Percentiles rank a stretch among this genome's conserved stretches.
Conservation (phyloP, 2,888 invertebrate species). For the Drosophila limbata region DNA sequence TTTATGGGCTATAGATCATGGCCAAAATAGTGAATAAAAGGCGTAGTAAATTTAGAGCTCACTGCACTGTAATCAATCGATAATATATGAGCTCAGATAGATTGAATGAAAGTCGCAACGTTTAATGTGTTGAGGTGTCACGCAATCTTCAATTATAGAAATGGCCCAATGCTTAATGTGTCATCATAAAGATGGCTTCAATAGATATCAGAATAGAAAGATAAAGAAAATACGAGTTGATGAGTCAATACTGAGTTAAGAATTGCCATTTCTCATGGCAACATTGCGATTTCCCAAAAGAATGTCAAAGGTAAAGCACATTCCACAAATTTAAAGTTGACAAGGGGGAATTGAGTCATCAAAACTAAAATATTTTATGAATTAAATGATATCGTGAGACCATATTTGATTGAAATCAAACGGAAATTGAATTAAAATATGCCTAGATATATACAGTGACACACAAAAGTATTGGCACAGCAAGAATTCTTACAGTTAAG, state of each 20-base stretch:
- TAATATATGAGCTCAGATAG: slow-evolving; percentile 20
- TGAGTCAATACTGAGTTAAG: slow-evolving; percentile 39
- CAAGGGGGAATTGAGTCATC: slow-evolving; percentile 14
- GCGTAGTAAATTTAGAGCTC: not conserved
- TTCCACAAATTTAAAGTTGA: slow-evolving; percentile 7
- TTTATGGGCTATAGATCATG: slow-evolving; percentile 41
- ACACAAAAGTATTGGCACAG: too few relatives aligned
- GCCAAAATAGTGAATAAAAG: slow-evolving; percentile 16
- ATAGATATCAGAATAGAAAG: slow-evolving; percentile 28
- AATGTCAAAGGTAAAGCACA: slow-evolving; percentile 33
- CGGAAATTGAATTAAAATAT: slow-evolving; percentile 1
- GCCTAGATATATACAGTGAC: not conserved
- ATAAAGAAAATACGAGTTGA: not conserved
- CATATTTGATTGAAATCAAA: not conserved
- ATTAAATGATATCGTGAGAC: not conserved
- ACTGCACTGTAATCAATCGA: slow-evolving; percentile 20
- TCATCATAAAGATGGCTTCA: slow-evolving; percentile 46
- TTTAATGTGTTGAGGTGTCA: slow-evolving; percentile 32
- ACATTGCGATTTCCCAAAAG: slow-evolving; percentile 13
- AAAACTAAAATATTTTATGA: slow-evolving; percentile 3
- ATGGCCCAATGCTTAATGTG: slow-evolving; percentile 44
- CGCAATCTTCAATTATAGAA: slow-evolving; percentile 49
- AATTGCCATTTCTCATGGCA: slow-evolving; percentile 22
- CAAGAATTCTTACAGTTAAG: too few relatives aligned
- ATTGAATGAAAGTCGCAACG: slow-evolving; percentile 19